These are phyloP conservation scores for Molossus molossus DNA, from an alignment of 2,797 vertebrate genomes.

Conservation along the genomic window DNA sequence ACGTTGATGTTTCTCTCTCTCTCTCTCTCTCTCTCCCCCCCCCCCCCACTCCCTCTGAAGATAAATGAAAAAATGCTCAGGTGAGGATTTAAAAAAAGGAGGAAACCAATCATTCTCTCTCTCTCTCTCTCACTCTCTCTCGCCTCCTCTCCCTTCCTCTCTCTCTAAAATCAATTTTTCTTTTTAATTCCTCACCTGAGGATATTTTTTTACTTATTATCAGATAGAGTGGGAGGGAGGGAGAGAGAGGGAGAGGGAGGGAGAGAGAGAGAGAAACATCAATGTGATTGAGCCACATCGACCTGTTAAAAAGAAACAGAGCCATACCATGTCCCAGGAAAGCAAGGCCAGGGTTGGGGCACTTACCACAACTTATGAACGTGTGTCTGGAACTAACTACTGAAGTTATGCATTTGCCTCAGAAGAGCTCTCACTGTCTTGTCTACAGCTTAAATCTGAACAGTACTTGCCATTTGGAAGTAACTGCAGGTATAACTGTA, in stretches of 20 bases:
- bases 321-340: neutral
- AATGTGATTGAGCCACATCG: too few relatives aligned
- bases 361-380: neutral
- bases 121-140: too few relatives aligned
- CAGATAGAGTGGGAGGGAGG: too few relatives aligned
- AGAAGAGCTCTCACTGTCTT: neutral
- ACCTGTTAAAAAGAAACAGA: neutral
- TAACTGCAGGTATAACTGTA: neutral
- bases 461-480: neutral
- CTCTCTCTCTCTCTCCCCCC: too few relatives aligned
- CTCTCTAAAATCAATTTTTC: neutral
- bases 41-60: too few relatives aligned
- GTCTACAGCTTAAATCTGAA: constrained; percentile 42
- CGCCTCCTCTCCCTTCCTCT: neutral
- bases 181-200: too few relatives aligned
- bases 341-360: neutral
- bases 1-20: too few relatives aligned
- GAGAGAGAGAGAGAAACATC: too few relatives aligned
- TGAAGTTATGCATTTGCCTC: neutral
- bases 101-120: neutral
- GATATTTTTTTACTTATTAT: too few relatives aligned
- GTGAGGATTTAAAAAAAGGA: neutral
- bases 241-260: too few relatives aligned
- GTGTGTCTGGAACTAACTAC: neutral
- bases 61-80: too few relatives aligned